Evolutionary conservation across 1,140 invertebrate genomes (phyloP), one percentile per base, ranked within the genome.

Genomic region (Tribolium castaneum): DNA sequence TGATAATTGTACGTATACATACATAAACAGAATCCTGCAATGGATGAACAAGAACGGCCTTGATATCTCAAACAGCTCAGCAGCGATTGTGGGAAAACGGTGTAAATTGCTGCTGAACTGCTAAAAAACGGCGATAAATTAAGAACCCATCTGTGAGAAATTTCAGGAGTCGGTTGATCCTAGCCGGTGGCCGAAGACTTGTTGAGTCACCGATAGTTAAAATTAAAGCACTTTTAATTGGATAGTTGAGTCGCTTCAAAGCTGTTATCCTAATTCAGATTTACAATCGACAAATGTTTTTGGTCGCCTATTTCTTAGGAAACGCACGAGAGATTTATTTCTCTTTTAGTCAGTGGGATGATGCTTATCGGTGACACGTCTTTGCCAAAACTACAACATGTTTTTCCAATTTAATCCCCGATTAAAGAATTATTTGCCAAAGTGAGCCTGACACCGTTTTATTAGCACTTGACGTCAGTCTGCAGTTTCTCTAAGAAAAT

Each of bases 211-310:
- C 19, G 54, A 59, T 59, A 59, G 25, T 30, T 10, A 10, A 30
- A 25, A 19, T n/a, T 62, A 62, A 34, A 25, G 9, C 9, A 62
- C 1, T 35, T 66, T 35, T 66, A 66, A 66, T 66, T 66, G 30
- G 59, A 12, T 35, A 66, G n/a, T 14, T 35, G 59, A 34, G 59
- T 66, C 59, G 16, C 9, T 12, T 62, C 30, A 62, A 19, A 62
- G 56, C 59, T 66, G 25, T 35, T 66, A 66, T 66, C 59, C 25
- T 66, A 66, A 66, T 66, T 35, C 59, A 14, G 9, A 66, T 66
- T 66, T 66, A 34, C 59, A 59, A 19, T 30, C 52, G 7, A 54
- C 52, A 62, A 62, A 62, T 62, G 56, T 62, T 59, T 59, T 59
- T 30, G 2, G 54, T 10, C 7, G 30, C 2, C 59, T 35, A 34